Evolutionary conservation across 2,113 vertebrate species (phyloP).

Genomic region (Equus przewalskii): DNA sequence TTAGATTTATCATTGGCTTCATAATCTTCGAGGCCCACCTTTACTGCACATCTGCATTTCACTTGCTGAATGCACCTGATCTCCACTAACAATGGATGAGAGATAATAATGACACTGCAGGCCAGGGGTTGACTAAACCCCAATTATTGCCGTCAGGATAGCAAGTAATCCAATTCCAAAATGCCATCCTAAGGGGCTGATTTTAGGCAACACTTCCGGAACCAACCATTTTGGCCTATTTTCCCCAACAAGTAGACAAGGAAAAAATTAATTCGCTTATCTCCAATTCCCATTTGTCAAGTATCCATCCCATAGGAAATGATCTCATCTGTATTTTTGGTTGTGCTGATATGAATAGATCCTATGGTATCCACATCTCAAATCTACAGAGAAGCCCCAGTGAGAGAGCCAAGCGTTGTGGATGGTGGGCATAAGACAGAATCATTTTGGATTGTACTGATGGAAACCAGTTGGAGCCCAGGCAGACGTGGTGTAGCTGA

Average conservation of each 20-base stretch:
- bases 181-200: background rate
- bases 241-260: background rate
- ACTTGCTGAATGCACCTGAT: background rate
- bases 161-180: background rate
- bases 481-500: background rate
- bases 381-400: background rate
- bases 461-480: background rate
- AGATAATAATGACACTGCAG: background rate
- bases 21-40: background rate
- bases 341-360: background rate
- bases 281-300: background rate
- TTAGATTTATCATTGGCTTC: background rate
- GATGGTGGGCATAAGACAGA: background rate
- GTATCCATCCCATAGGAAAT: background rate
- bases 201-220: background rate
- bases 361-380: background rate
- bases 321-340: background rate
- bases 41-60: background rate
- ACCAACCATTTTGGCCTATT: background rate
- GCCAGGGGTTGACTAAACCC: background rate
- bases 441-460: background rate
- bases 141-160: background rate
- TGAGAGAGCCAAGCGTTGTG: background rate
- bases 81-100: background rate
- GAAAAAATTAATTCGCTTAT: background rate